These are phyloP conservation scores for Lapara coniferarum DNA, from an alignment of 2,888 invertebrate species.

Conservation along the genomic window DNA sequence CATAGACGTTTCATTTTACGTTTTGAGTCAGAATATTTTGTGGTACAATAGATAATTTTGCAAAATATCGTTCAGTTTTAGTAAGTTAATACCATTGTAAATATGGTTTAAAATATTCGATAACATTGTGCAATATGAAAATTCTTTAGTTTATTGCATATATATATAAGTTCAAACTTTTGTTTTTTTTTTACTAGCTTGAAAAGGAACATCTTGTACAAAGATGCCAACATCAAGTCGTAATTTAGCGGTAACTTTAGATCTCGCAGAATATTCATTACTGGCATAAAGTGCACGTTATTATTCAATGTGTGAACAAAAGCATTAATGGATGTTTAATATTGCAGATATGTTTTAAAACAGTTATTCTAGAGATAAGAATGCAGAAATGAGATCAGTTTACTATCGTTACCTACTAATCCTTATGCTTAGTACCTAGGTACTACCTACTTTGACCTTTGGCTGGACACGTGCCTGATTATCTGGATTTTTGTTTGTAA, in stretches of 20 bases:
- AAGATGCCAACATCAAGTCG: slow-evolving; percentile 38
- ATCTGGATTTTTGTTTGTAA: background rate
- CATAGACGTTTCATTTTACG: slow-evolving; percentile 41
- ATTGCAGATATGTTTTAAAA: slow-evolving; percentile 16
- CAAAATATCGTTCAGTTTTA: too few relatives aligned
- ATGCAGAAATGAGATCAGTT: slow-evolving; percentile 39
- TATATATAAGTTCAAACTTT: too few relatives aligned
- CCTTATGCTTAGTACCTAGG: background rate
- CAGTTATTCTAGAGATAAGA: slow-evolving; percentile 25
- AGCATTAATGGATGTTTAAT: slow-evolving; percentile 20
- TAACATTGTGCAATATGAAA: too few relatives aligned
- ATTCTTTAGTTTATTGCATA: too few relatives aligned
- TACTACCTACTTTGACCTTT: slow-evolving; percentile 1
- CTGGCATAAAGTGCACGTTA: slow-evolving; percentile 20
- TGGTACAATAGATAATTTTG: too few relatives aligned
- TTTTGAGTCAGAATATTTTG: background rate
- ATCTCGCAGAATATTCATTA: slow-evolving; percentile 4
- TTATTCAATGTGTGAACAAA: background rate
- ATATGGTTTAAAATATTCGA: too few relatives aligned
- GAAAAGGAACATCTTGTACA: slow-evolving; percentile 34
- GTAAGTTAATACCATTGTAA: too few relatives aligned
- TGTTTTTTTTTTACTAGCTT: background rate
- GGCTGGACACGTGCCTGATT: slow-evolving; percentile 2
- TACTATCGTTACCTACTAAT: slow-evolving; percentile 34
- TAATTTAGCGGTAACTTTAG: slow-evolving; percentile 29